These are phyloP conservation scores for Steromphala cineraria DNA, from an alignment of 2,888 invertebrate species.

Conservation along the genomic window DNA sequence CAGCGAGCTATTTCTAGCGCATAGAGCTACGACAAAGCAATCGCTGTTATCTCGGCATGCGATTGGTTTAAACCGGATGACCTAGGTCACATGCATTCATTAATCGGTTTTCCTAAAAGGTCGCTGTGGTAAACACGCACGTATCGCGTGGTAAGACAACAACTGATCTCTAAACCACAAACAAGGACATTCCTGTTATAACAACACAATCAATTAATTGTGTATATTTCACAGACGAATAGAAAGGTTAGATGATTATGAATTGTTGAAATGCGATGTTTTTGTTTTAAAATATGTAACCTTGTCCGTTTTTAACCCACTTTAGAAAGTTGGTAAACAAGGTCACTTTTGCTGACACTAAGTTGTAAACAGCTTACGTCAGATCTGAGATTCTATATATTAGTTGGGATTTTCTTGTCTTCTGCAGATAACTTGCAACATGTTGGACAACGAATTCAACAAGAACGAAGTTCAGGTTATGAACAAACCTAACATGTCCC, in stretches of 20 bases:
- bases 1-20: no score
- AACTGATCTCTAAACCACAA: not conserved
- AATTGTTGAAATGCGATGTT: not conserved
- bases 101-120: not conserved
- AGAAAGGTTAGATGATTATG: not conserved
- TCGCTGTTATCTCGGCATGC: not conserved
- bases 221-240: not conserved
- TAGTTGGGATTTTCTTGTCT: not conserved
- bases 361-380: no score
- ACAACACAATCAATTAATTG: not conserved
- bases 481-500: conserved; percentile 28
- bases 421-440: conserved; percentile 32
- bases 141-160: not conserved
- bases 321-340: not conserved
- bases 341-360: not conserved
- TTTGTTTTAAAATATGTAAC: not conserved
- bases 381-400: not conserved
- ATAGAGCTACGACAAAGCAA: not conserved
- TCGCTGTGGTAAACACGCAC: not conserved
- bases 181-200: not conserved
- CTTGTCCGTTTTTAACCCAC: not conserved
- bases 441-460: conserved; percentile 65
- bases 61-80: not conserved
- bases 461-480: conserved; percentile 51
- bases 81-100: not conserved